phyloP scores from a whole-genome alignment of 1,140 invertebrate genomes.

The Macrocentrus cingulum region DNA sequence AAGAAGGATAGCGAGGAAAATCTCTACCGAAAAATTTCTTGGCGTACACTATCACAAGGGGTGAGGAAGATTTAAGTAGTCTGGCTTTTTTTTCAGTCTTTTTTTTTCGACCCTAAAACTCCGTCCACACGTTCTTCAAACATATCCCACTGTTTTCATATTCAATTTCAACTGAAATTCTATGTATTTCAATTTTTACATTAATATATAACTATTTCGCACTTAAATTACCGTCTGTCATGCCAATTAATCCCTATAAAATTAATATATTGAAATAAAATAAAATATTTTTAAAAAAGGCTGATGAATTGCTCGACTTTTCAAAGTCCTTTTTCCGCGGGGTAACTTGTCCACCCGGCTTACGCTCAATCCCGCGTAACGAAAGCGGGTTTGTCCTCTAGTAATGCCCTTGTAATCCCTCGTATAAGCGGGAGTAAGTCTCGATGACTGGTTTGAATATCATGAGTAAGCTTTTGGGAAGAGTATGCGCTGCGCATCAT shows the following conservation, averaged over 20 bases:
- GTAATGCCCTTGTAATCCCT: slow-evolving; percentile 42
- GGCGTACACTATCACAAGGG: slow-evolving; percentile 18
- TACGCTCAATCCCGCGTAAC: slow-evolving; percentile 13
- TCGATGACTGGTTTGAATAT: slow-evolving; percentile 30
- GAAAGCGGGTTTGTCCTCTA: slow-evolving; percentile 23
- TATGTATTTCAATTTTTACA: neutral
- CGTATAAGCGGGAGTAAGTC: slow-evolving; percentile 44
- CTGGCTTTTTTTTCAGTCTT: slow-evolving; percentile 13
- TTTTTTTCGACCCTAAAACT: slow-evolving; percentile 17
- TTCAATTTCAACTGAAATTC: neutral
- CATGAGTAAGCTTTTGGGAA: slow-evolving; percentile 21
- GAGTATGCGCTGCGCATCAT: too few species aligned
- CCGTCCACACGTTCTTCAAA: slow-evolving; percentile 8
- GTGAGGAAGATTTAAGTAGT: slow-evolving; percentile 30
- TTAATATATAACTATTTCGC: too few species aligned
- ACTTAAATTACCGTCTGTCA: too few species aligned
- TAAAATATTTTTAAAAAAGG: too few species aligned
- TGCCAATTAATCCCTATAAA: too few species aligned
- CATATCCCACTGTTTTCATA: neutral
- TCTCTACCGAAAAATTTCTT: slow-evolving; percentile 21
- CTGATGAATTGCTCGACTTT: slow-evolving; percentile 9
- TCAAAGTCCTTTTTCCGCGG: slow-evolving; percentile 6
- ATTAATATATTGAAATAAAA: too few species aligned
- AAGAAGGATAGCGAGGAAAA: slow-evolving; percentile 18
- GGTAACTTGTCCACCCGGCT: slow-evolving; percentile 21